Evolutionary conservation across 2,797 vertebrate genomes (phyloP), one percentile per base, ranked within the genome.

Genomic region (Galaxias olidus): DNA sequence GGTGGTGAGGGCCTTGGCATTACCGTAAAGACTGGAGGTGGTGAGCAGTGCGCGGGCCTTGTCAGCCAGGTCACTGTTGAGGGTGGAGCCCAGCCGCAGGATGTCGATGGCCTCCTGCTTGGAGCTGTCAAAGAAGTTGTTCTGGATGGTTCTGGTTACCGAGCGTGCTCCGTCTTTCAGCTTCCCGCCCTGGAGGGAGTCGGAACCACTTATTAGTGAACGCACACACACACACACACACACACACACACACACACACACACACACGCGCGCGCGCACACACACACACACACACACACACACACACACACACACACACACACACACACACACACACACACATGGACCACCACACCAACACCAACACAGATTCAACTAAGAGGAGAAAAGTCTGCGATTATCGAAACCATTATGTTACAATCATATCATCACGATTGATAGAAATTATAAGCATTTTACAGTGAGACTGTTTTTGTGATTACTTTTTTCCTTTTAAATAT

Each of bases 51-150:
- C 97, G 71, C 97, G 94, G 66, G 98, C 98, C 92, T 99, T 99
- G 91, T 98, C 97, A 41, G 98, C 96, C 90, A 99, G 90, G 79
- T 99, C 96, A 82, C 96, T 98, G 92, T 99, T 99, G 66, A 99
- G 92, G 17, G 97, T 98, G 83, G 96, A 98, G 79, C 98, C 98
- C 88, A 99, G 92, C 17, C 98, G 91, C 80, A 99, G 88, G 81
- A 99, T 92, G 83, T 99, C 98, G 76, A 99, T 99, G 57, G 98
- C 98, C 81, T 99, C 98, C 88, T 99, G 98, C 87, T 99, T 99
- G 43, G 98, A 99, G 77, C 92, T 98, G 92, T 99, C 97, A 75
- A 99, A 99, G 91, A 99, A 99, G 91, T 99, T 99, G 92, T 98
- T 99, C 87, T 99, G 98, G 88, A 99, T 99, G 64, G 97, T 99